Conservation (phyloP, 37 sponge, comb jelly and placozoan genomes). For the Petrosia ficiformis region DNA sequence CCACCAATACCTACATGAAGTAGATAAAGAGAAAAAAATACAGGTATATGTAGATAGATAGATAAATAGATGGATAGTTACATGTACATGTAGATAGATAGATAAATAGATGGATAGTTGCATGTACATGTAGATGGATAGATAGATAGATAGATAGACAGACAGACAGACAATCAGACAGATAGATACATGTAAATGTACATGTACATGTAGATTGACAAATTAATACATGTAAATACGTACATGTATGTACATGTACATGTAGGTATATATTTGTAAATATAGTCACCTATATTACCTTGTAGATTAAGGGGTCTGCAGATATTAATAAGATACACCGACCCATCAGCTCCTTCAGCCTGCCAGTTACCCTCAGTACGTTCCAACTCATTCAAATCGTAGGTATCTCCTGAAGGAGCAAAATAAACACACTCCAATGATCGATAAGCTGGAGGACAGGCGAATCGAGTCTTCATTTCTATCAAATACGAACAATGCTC, state of each 20-base stretch:
- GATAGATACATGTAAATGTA: too few relatives aligned
- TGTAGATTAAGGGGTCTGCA: conserved; percentile 66
- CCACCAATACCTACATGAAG: conserved; percentile 7
- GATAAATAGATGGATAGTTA: too few relatives aligned
- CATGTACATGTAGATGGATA: too few relatives aligned
- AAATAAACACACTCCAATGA: conserved; percentile 40
- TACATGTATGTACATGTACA: not conserved
- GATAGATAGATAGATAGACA: too few relatives aligned
- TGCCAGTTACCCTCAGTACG: conserved; percentile 43
- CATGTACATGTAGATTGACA: too few relatives aligned
- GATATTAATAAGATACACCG: conserved; percentile 58
- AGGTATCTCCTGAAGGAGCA: not conserved
- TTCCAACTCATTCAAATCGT: conserved; percentile 46
- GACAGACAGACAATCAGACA: too few relatives aligned
- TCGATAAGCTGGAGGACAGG: conserved; percentile 61
- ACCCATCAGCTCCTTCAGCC: conserved; percentile 15
- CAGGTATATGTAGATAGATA: too few relatives aligned
- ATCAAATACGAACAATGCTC: conserved; percentile 54
- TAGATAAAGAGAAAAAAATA: not conserved
- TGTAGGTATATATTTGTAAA: not conserved
- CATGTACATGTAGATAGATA: too few relatives aligned
- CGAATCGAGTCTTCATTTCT: conserved; percentile 38
- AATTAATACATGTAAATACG: not conserved
- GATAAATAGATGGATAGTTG: too few relatives aligned
- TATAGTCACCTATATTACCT: not conserved